Base-by-base conservation (phyloP, 2,888 invertebrate genomes). In the Lasioglossum vierecki region DNA sequence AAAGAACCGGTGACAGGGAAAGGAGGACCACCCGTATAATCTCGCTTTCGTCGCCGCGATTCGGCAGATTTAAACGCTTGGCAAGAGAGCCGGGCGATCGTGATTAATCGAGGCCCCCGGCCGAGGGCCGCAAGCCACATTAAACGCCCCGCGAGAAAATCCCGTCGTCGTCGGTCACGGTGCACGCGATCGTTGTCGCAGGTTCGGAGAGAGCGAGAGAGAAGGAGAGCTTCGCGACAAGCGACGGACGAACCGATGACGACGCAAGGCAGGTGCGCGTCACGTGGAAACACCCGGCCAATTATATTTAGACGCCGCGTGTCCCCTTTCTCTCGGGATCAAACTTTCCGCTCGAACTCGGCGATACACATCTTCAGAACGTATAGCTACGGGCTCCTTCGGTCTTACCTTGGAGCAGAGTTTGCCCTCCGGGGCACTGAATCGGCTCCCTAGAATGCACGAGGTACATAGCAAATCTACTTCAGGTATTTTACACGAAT, bases 231-330 rank as follows among this genome's bases (percentile, higher is more conserved):
- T n/a, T 53, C 53, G 53, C 53, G 22, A 53, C 63, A 76, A 80
- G 57, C 77, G 49, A 70, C 39, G 66, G 53, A 41, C 75, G 78
- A 76, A 30, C 60, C 41, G 77, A 76, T 90, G 90, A 93, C 90
- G 89, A 83, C 90, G 87, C 80, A 83, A 85, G 90, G 89, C 93
- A 93, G 93, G 92, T 92, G 92, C 88, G 77, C 85, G 88, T 90
- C 92, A 86, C 90, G 91, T 90, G 89, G 91, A 91, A 90, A 88
- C 84, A 79, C 79, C 75, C 85, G 88, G 82, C 88, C 77, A 73
- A 89, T 92, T 90, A 91, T 92, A 92, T 93, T 92, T 93, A 92
- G 92, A 92, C 75, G 83, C 84, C 44, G 22, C 26, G 49, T 44
- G 46, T 73, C 63, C 35, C 44, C 49, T 78, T 79, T 71, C 76